phyloP scores from a whole-genome alignment of 2,888 invertebrate genomes.

The Anticlea derivata region DNA sequence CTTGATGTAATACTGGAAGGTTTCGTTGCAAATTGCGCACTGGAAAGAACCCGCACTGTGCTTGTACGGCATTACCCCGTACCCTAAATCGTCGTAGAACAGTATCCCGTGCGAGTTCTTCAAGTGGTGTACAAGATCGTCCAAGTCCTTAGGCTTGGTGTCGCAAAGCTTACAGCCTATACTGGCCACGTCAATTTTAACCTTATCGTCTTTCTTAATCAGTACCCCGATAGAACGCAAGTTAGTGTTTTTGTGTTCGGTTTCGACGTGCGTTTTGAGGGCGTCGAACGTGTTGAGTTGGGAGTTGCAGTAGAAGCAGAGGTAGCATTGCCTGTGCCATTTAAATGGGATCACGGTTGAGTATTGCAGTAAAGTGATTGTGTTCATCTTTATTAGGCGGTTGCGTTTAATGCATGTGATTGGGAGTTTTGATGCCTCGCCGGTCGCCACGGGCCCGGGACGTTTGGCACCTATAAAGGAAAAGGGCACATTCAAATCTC shows the following conservation, averaged over 20 bases:
- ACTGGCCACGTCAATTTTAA: constrained; percentile 66
- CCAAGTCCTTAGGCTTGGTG: constrained; percentile 40
- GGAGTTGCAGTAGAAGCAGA: constrained; percentile 74
- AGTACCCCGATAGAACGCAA: constrained; percentile 65
- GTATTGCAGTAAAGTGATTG: constrained; percentile 60
- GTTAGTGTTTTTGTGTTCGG: constrained; percentile 55
- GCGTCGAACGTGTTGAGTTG: constrained; percentile 53
- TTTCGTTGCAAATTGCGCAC: constrained; percentile 62
- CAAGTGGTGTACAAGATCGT: constrained; percentile 54
- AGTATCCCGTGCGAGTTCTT: constrained; percentile 48
- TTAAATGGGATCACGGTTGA: constrained; percentile 70
- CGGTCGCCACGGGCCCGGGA: constrained; percentile 22
- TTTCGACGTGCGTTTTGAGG: constrained; percentile 68
- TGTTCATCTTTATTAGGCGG: constrained; percentile 68
- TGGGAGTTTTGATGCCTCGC: constrained; percentile 54
- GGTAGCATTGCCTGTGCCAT: constrained; percentile 72
- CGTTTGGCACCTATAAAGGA: constrained; percentile 63
- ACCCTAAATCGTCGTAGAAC: constrained; percentile 54
- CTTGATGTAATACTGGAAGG: constrained; percentile 69
- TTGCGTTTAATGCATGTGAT: constrained; percentile 68
- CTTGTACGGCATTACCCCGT: constrained; percentile 66
- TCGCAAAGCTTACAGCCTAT: constrained; percentile 57
- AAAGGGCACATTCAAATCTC: constrained; percentile 43
- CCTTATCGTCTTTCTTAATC: constrained; percentile 67
- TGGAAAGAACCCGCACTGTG: constrained; percentile 49